Conservation (phyloP, 2,113 vertebrate species). For the Amia ocellicauda region DNA sequence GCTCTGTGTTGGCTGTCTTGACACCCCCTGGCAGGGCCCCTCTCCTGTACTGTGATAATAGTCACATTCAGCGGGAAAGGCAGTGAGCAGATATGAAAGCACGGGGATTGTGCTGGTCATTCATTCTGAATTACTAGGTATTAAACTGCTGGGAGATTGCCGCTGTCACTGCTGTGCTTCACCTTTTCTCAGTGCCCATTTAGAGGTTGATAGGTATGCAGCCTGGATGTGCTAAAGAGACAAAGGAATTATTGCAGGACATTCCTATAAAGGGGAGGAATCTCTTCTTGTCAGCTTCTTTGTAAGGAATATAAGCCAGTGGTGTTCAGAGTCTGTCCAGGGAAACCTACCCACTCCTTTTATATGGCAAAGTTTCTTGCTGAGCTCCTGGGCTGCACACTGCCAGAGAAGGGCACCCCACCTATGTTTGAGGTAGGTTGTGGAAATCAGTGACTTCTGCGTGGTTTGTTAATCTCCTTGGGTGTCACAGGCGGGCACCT, state of each 20-base stretch:
- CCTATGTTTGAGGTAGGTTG: slow-evolving; percentile 67
- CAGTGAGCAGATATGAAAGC: slow-evolving; percentile 37
- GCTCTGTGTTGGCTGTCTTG: slow-evolving; percentile 44
- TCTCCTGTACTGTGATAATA: slow-evolving; percentile 34
- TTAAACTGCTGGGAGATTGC: slow-evolving; percentile 7
- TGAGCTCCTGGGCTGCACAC: slow-evolving; percentile 72
- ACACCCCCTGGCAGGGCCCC: slow-evolving; percentile 49
- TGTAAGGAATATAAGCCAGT: slow-evolving; percentile 3
- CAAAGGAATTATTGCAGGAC: slow-evolving; percentile 11
- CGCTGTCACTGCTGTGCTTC: neutral
- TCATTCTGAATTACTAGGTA: slow-evolving; percentile 11
- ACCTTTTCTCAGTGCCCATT: neutral
- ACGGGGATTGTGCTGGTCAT: slow-evolving; percentile 32
- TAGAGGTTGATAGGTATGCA: slow-evolving; percentile 8
- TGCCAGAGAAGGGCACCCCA: slow-evolving; percentile 66
- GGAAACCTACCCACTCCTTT: slow-evolving; percentile 31
- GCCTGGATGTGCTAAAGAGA: slow-evolving; percentile 8
- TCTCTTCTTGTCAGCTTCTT: neutral
- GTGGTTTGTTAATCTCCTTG: slow-evolving; percentile 2
- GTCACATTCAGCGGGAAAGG: slow-evolving; percentile 51
- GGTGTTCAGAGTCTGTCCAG: slow-evolving; percentile 1
- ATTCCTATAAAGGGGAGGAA: neutral
- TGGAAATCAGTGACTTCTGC: slow-evolving; percentile 13
- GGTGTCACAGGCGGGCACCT: slow-evolving; percentile 21
- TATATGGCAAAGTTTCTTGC: slow-evolving; percentile 82